These are phyloP conservation scores for Daubentonia madagascariensis DNA, from an alignment of 2,113 vertebrate species.

Conservation along the genomic window DNA sequence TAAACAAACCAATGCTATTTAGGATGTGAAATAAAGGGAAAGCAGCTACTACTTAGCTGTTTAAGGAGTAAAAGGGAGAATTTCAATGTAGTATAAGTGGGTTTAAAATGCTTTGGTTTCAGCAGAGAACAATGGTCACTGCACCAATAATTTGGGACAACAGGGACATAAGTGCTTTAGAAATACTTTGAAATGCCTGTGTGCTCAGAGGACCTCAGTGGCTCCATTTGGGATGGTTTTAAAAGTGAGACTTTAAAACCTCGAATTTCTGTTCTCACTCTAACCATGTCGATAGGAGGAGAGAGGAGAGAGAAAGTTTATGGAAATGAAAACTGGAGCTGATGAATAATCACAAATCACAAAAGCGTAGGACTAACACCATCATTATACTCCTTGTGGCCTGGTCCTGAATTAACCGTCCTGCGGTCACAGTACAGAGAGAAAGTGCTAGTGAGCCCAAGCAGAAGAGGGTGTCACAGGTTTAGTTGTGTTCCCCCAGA, in stretches of 20 bases:
- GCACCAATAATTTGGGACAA: not conserved
- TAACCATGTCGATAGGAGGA: not conserved
- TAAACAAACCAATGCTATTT: not conserved
- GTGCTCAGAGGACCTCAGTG: not conserved
- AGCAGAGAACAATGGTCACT: not conserved
- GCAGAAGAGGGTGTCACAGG: not conserved
- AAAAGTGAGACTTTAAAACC: not conserved
- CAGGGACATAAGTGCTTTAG: not conserved
- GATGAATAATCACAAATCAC: not conserved
- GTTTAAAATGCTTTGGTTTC: not conserved
- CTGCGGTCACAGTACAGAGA: fast-evolving
- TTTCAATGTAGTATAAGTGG: not conserved
- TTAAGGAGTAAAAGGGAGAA: not conserved
- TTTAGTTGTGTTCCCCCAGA: no score
- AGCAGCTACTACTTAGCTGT: not conserved
- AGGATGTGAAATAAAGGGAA: not conserved
- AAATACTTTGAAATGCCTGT: not conserved
- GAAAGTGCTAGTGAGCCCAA: not conserved
- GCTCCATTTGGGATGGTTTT: not conserved
- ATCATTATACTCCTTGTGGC: fast-evolving
- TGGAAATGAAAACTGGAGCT: not conserved
- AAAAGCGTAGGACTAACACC: fast-evolving
- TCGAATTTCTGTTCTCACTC: not conserved
- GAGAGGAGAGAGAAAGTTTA: not conserved
- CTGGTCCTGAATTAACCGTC: not conserved